A percentile compares a stretch with the other conserved stretches of the same genome.
phyloP scores from a whole-genome alignment of 2,797 vertebrate genomes.

The Iguana delicatissima region DNA sequence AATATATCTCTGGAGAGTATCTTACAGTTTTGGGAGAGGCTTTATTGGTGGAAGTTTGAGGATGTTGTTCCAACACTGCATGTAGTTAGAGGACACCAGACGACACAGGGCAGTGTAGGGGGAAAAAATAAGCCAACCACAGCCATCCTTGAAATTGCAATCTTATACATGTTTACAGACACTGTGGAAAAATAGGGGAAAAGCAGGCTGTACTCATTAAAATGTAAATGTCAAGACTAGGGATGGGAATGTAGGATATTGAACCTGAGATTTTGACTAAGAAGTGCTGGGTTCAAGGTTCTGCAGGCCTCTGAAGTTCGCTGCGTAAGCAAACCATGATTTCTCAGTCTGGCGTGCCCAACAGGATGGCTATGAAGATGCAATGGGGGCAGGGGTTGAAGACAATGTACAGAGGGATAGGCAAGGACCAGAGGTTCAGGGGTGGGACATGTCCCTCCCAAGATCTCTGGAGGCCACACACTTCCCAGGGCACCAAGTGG shows the following conservation, averaged over 20 bases:
- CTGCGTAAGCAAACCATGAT: neutral
- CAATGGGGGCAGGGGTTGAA: neutral
- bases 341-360: neutral
- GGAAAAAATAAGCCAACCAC: neutral
- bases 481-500: no score
- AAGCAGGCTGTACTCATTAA: neutral
- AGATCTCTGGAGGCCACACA: no score
- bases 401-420: neutral
- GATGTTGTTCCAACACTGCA: neutral
- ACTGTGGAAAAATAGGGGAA: neutral
- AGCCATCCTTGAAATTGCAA: neutral
- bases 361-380: neutral
- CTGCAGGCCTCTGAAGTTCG: no score
- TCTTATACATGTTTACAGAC: no score
- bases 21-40: neutral
- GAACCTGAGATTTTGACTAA: neutral
- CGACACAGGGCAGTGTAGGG: neutral
- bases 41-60: neutral
- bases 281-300: neutral
- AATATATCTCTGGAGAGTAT: no score
- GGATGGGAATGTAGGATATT: no score
- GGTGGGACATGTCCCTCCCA: no score
- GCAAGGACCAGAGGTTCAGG: no score
- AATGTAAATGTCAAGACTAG: neutral
- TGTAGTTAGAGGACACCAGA: neutral